Conservation (phyloP, 2,888 invertebrate genomes). For the Alentia gelatinosa region DNA sequence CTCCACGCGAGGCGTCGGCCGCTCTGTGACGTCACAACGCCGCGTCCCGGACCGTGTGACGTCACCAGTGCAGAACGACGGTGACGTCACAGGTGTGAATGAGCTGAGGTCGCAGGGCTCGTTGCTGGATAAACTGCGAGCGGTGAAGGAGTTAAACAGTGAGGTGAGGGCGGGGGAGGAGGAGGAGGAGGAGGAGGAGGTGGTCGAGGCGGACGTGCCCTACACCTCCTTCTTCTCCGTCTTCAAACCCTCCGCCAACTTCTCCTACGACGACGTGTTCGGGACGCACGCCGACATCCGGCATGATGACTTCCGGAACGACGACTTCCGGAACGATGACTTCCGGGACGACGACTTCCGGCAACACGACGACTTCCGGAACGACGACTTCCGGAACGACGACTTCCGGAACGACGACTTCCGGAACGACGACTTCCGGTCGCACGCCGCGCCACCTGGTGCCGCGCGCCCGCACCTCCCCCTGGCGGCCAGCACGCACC, state of each 20-base stretch:
- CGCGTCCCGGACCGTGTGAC: not conserved
- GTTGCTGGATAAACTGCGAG: not conserved
- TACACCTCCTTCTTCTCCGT: not conserved
- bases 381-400: too few species aligned
- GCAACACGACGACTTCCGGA: too few species aligned
- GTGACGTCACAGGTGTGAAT: not conserved
- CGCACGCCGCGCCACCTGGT: too few species aligned
- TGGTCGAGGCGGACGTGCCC: not conserved
- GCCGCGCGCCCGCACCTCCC: too few species aligned
- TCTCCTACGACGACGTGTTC: not conserved
- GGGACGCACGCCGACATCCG: not conserved
- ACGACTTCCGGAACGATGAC: too few species aligned
- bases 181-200: not conserved
- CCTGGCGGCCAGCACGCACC: too few species aligned
- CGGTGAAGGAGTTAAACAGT: not conserved
- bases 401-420: too few species aligned
- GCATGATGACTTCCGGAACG: too few species aligned
- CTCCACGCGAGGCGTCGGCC: not conserved
- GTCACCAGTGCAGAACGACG: not conserved
- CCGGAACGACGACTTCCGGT: too few species aligned
- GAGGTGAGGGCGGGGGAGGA: not conserved
- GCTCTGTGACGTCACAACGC: not conserved
- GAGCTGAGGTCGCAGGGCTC: not conserved
- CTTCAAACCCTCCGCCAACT: not conserved
- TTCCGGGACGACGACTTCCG: too few species aligned